Base-by-base conservation (phyloP, 1,140 invertebrate species). In the Vollenhovia emeryi region DNA sequence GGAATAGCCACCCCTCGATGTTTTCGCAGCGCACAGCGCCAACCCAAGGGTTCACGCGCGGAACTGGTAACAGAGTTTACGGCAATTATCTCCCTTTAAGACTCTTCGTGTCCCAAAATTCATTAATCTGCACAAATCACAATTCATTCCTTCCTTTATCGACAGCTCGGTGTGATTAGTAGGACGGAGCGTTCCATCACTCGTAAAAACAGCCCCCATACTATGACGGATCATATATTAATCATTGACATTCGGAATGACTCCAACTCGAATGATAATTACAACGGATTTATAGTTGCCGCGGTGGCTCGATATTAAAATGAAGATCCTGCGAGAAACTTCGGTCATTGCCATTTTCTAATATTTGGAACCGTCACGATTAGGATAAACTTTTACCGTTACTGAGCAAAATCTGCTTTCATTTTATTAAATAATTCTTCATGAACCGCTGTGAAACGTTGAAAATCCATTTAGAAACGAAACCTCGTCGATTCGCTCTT, bases 1-100 rank as follows among this genome's bases (percentile, higher is more conserved):
- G 40, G 79, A 87, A 50, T 50, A 74, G 55, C 57, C 82, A 78
- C 11, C 7, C 15, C n/a, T n/a, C 43, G 8, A 55, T 30, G 43
- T 66, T 87, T 55, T 79, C 40, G 30, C n/a, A 48, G 69, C 76
- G 66, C 66, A 85, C 87, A 87, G 50, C 82, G 66, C 86, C 52
- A 15, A 27, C 15, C 30, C 57, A 64, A 75, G 60, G 69, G 45
- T 59, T 86, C 36, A 48, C 64, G 15, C 36, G 59, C 64, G 15
- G 52, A 80, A 45, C 57, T 62, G 15, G 2, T 74, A 48, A 5
- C 9, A n/a, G 48, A 30, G 15, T 45, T 78, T 45, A 75, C 24
- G 11, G 27, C 11, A 30, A 62, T 40, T 27, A 45, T 59, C 45
- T 24, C 24, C 78, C 43, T 45, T 45, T 7, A 55, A 62, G 43